Percentiles rank a stretch among this genome's conserved stretches.
These are phyloP conservation scores for Nematostella vectensis DNA, from an alignment of 92 coral and sea anemone species.

Conservation along the genomic window DNA sequence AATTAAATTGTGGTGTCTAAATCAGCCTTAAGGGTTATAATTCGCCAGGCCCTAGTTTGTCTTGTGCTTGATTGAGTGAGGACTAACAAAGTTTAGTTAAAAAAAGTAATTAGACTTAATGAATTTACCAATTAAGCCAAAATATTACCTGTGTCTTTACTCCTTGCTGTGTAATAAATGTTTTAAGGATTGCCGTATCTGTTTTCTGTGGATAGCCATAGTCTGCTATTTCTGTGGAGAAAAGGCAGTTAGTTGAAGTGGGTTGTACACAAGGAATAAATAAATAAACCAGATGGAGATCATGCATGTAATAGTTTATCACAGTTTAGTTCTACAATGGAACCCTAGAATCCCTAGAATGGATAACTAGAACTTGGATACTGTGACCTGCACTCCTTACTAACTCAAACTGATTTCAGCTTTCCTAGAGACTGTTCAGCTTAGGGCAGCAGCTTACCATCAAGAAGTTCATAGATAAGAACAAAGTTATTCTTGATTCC, in stretches of 20 bases:
- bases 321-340: no score
- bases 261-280: background rate
- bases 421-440: no score
- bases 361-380: no score
- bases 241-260: background rate
- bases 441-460: constrained; percentile 86
- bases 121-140: background rate
- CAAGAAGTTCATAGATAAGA: constrained; percentile 89
- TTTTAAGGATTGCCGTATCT: constrained; percentile 94
- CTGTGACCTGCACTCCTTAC: no score
- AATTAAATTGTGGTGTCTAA: no score
- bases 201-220: constrained; percentile 99
- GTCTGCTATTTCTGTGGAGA: constrained; percentile 80
- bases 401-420: no score
- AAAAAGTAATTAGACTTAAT: no score
- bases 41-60: no score
- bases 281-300: background rate
- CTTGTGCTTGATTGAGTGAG: no score
- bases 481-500: constrained; percentile 99
- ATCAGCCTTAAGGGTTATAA: no score
- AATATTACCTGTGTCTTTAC: constrained; percentile 77
- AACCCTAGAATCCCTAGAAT: no score
- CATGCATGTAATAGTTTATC: background rate
- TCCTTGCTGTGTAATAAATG: constrained; percentile 97
- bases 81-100: background rate